Percentiles rank a stretch among this genome's conserved stretches.
Evolutionary conservation across 1,140 invertebrate species (phyloP).

Genomic region (Yoshiicerus persimilis): DNA sequence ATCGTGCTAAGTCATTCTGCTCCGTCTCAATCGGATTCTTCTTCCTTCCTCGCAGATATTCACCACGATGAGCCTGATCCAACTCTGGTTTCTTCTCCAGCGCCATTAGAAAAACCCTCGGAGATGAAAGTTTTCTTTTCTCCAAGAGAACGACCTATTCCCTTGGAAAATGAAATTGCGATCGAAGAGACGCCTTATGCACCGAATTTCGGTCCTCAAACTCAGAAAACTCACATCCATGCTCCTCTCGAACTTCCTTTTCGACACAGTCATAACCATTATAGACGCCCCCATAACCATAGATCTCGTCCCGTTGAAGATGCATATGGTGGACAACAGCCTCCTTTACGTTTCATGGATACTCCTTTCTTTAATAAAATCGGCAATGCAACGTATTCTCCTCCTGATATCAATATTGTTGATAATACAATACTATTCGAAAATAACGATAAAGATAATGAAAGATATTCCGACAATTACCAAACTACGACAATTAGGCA

Average conservation of each 20-base stretch:
- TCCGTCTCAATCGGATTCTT: neutral
- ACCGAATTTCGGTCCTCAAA: conserved; percentile 37
- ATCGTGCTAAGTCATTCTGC: neutral
- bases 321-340: neutral
- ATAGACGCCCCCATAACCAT: neutral
- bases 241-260: neutral
- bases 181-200: conserved; percentile 38
- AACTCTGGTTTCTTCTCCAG: neutral
- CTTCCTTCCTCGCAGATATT: neutral
- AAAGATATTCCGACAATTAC: neutral
- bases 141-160: conserved; percentile 32
- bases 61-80: neutral
- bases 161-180: neutral
- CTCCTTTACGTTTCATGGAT: neutral
- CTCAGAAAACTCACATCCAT: neutral
- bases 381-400: neutral
- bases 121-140: conserved; percentile 47
- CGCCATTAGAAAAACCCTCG: neutral
- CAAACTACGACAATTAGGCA: neutral
- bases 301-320: neutral
- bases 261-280: neutral
- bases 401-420: neutral
- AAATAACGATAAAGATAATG: neutral
- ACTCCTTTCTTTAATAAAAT: neutral
- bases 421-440: neutral